Evolutionary conservation across 1,140 invertebrate genomes (phyloP).

Genomic region (Brachionus asplanchnoidis): DNA sequence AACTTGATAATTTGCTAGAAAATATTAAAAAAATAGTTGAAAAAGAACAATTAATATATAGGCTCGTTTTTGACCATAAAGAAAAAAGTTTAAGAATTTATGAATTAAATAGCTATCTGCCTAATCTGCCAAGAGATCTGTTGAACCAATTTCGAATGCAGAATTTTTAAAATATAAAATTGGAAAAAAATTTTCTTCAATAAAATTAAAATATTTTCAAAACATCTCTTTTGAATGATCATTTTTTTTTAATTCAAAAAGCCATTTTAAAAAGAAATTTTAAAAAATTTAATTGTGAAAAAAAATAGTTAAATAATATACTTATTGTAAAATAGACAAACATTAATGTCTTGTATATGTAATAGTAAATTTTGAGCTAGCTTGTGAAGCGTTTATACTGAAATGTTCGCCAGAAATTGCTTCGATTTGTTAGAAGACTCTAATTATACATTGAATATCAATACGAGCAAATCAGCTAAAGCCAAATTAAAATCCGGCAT

Average conservation of each 20-base stretch:
- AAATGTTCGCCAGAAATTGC: not conserved
- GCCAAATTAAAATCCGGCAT: not conserved
- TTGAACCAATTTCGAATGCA: not conserved
- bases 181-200: not conserved
- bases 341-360: too few species aligned
- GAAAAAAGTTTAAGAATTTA: not conserved
- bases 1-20: not conserved
- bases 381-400: not conserved
- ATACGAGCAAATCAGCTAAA: not conserved
- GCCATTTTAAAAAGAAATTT: too few species aligned
- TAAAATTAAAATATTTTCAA: not conserved
- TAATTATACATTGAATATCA: not conserved
- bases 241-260: not conserved
- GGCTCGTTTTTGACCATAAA: not conserved
- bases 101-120: not conserved
- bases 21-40: not conserved
- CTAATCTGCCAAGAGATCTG: not conserved
- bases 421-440: not conserved
- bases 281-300: too few species aligned
- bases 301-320: too few species aligned
- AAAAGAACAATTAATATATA: not conserved
- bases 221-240: not conserved
- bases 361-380: too few species aligned
- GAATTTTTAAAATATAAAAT: too few species aligned
- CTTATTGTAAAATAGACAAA: too few species aligned